phyloP scores from a whole-genome alignment of 2,888 invertebrate species.

The Leptothorax acervorum region DNA sequence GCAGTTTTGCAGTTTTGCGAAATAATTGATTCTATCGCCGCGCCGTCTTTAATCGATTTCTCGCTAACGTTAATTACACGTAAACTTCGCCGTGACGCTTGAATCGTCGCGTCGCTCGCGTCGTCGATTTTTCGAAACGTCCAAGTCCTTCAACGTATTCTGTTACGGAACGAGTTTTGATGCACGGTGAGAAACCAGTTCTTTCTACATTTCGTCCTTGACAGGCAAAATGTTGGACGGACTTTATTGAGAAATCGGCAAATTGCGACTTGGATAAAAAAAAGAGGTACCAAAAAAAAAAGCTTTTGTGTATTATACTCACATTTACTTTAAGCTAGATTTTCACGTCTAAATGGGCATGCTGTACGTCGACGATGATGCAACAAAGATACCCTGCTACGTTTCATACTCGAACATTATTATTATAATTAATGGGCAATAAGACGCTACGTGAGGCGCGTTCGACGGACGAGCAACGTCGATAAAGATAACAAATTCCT shows the following conservation, averaged over 20 bases:
- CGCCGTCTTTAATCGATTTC: no score
- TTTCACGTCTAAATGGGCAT: slow-evolving; percentile 44
- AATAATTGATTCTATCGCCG: slow-evolving; percentile 8
- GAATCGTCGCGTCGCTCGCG: not conserved
- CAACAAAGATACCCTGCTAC: slow-evolving; percentile 37
- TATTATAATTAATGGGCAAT: slow-evolving; percentile 35
- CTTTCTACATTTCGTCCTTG: slow-evolving; percentile 60
- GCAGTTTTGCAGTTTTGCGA: not conserved
- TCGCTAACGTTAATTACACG: slow-evolving; percentile 7
- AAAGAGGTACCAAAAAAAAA: not conserved
- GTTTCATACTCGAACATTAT: not conserved
- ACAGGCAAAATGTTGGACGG: slow-evolving; percentile 58
- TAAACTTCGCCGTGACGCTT: slow-evolving; percentile 3
- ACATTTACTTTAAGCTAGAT: not conserved
- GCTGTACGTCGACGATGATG: slow-evolving; percentile 39
- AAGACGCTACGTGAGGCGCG: not conserved
- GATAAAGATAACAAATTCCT: not conserved
- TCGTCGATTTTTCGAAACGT: slow-evolving; percentile 43
- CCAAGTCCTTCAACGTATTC: slow-evolving; percentile 67
- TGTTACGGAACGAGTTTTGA: slow-evolving; percentile 78
- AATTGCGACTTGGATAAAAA: slow-evolving; percentile 55
- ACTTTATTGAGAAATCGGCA: slow-evolving; percentile 60
- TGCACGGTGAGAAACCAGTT: slow-evolving; percentile 78
- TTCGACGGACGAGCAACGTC: not conserved
- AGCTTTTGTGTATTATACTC: not conserved